These are phyloP conservation scores for Pituophis catenifer DNA, from an alignment of 2,113 vertebrate species.

Conservation along the genomic window DNA sequence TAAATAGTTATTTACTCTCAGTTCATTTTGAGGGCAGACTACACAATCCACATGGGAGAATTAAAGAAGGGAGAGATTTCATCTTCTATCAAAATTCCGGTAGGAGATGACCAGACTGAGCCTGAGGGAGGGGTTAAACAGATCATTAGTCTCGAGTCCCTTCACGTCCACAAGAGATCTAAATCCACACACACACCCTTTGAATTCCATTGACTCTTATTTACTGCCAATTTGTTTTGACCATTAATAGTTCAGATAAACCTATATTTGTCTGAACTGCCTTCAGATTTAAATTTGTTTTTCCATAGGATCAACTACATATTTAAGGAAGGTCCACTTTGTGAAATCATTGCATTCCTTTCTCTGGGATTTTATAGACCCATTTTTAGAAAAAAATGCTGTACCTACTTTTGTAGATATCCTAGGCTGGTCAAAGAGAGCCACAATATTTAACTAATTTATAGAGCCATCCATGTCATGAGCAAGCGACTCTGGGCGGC, in stretches of 20 bases:
- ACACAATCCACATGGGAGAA: neutral
- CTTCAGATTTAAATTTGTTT: neutral
- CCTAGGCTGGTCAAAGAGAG: neutral
- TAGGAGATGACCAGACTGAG: neutral
- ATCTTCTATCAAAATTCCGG: neutral
- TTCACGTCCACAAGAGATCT: neutral
- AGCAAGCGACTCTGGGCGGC: neutral
- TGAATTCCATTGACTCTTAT: neutral
- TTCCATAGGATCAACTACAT: neutral
- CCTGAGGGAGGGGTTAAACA: neutral
- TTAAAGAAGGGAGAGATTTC: neutral
- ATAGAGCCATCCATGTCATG: neutral
- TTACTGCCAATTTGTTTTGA: neutral
- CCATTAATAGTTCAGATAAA: neutral
- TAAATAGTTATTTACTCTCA: neutral
- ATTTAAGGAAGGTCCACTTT: neutral
- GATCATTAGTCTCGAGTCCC: neutral
- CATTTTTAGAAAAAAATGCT: neutral
- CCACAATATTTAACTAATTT: neutral
- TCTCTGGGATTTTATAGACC: neutral
- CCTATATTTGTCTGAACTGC: neutral
- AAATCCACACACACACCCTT: neutral
- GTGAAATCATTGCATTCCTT: neutral
- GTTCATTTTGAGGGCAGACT: neutral
- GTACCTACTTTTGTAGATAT: neutral